Conservation (phyloP, 2,888 invertebrate genomes). For the Dilophus febrilis region DNA sequence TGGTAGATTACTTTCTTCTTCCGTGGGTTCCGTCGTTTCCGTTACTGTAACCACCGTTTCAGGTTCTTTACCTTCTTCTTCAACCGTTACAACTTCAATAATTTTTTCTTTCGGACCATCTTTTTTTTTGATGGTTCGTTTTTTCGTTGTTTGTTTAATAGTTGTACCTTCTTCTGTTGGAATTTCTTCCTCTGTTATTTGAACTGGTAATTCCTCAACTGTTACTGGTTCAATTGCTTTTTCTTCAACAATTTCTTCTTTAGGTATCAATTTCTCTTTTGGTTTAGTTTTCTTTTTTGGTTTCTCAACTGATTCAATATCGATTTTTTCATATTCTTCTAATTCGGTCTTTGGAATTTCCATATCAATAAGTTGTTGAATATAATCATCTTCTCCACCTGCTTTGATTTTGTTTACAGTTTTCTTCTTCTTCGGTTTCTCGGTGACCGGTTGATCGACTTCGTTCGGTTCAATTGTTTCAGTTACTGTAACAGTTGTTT, state of each 20-base stretch:
- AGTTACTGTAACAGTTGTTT: slow-evolving; percentile 29
- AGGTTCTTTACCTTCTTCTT: slow-evolving; percentile 28
- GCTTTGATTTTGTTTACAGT: slow-evolving; percentile 16
- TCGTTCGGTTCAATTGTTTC: slow-evolving; percentile 17
- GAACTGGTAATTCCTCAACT: slow-evolving; percentile 12
- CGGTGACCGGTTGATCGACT: slow-evolving; percentile 8
- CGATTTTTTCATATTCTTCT: slow-evolving; percentile 28
- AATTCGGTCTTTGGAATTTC: slow-evolving; percentile 29
- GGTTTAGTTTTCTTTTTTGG: too few species aligned
- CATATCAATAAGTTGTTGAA: slow-evolving; percentile 24
- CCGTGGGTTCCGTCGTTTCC: slow-evolving; percentile 15
- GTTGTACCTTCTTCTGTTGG: slow-evolving; percentile 11
- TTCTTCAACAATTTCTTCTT: slow-evolving; percentile 16
- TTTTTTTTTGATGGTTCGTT: slow-evolving; percentile 25
- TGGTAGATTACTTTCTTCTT: slow-evolving; percentile 18
- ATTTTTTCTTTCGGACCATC: slow-evolving; percentile 29
- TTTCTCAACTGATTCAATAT: not conserved
- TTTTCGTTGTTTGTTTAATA: slow-evolving; percentile 23
- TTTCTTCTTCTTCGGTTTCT: slow-evolving; percentile 17
- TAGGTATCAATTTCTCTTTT: slow-evolving; percentile 3
- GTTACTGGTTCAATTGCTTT: slow-evolving; percentile 6
- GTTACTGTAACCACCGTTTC: slow-evolving; percentile 28
- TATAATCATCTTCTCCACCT: slow-evolving; percentile 25
- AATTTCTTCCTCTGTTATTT: slow-evolving; percentile 14
- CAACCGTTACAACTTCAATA: slow-evolving; percentile 26